Conservation (phyloP, 1,140 invertebrate species). For the Sarcophaga bullata region DNA sequence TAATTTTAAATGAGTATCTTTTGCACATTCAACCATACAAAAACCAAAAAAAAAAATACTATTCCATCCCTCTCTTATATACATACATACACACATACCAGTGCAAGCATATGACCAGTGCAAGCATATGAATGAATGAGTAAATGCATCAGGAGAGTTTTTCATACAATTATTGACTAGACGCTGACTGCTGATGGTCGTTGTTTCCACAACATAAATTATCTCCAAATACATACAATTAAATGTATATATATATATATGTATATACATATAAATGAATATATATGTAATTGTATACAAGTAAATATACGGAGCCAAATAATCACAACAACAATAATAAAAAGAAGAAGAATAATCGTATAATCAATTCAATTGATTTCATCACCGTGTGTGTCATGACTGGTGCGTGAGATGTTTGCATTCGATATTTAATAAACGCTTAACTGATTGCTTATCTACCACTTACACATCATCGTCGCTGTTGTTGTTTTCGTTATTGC, state of each 20-base stretch:
- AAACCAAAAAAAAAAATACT: neutral
- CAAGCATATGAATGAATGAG: neutral
- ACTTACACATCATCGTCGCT: constrained; percentile 21
- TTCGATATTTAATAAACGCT: constrained; percentile 37
- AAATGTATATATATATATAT: neutral
- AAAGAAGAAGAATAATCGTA: constrained; percentile 15
- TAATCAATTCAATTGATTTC: constrained; percentile 40
- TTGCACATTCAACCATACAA: constrained; percentile 22
- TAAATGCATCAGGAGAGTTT: neutral
- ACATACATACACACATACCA: neutral
- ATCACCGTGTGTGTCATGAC: constrained; percentile 27
- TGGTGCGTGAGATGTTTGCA: constrained; percentile 36
- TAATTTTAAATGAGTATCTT: constrained; percentile 40
- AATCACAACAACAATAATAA: constrained; percentile 5
- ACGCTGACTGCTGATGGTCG: neutral
- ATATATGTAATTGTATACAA: neutral
- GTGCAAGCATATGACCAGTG: neutral
- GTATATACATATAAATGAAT: neutral
- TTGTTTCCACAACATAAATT: neutral
- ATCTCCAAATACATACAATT: neutral
- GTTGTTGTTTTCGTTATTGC: no score
- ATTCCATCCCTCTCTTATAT: neutral
- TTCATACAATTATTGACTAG: constrained; percentile 6
- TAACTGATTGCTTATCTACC: constrained; percentile 34
- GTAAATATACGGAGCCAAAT: neutral